Evolutionary conservation across 2,113 vertebrate genomes (phyloP), one percentile per base, ranked within the genome.

Genomic region (Microcebus murinus): DNA sequence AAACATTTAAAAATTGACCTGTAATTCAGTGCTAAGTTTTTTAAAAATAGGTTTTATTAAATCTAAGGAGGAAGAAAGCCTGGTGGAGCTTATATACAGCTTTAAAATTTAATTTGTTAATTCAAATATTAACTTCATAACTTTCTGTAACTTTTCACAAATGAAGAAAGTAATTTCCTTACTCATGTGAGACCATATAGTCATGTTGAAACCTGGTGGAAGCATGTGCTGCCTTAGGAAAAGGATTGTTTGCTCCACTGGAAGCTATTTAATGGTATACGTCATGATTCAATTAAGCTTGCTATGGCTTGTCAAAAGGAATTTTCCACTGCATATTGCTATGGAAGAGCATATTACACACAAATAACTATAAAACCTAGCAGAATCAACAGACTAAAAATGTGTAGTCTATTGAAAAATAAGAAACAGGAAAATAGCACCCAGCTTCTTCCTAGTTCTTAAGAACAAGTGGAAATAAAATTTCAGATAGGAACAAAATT

Each of bases 231-330:
- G 63, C 48, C 82, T 94, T 94, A 65, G 79, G 57, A 85, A 96
- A 96, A 98, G 65, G 67, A 27, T 90, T 10, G 10, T 96, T 95
- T 96, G 74, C 61, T 52, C 95, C 2, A 93, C 82, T 74, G 96
- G 84, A 90, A 94, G 81, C 96, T 97, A 25, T 94, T 87, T 96
- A 68, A 67, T 96, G 79, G 68, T 85, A 87, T 92, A 92, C 31
- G 12, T 96, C 95, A 97, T 94, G 92, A 93, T 97, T 98, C 96
- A 97, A 13, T 98, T 97, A 96, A 97, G 52, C 50, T 97, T 93
- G 70, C 80, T 96, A 80, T 27, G 83, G 91, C 94, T 98, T 98
- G 96, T 98, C 97, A 96, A 95, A 96, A 98, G 94, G 97, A 88
- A 97, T 98, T 98, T 96, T 98, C 94, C 94, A 74, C 95, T 96